Conservation (phyloP, 2,888 invertebrate species). For the Rugalucina vietnamica region DNA sequence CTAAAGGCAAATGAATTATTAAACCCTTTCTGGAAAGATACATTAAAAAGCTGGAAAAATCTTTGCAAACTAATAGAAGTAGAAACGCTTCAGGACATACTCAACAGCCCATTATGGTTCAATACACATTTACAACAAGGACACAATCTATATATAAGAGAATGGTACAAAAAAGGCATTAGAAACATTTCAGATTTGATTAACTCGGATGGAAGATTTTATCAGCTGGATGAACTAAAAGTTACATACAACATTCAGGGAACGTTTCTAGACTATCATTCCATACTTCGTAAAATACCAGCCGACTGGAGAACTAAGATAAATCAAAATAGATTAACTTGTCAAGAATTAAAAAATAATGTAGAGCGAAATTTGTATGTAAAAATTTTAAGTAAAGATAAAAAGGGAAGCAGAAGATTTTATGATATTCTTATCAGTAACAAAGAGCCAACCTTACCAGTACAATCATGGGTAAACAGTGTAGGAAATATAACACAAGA, state of each 20-base stretch:
- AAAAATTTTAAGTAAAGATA: not conserved
- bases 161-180: conserved; percentile 2
- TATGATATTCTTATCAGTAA: no score
- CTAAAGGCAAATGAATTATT: not conserved
- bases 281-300: not conserved
- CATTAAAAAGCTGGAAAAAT: not conserved
- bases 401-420: not conserved
- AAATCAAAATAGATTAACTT: not conserved
- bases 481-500: no score
- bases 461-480: no score
- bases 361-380: not conserved
- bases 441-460: no score
- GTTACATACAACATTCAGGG: not conserved
- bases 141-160: not conserved
- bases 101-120: not conserved
- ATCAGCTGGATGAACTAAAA: not conserved
- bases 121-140: not conserved
- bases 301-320: not conserved
- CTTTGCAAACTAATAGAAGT: not conserved
- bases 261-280: not conserved
- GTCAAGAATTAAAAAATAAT: not conserved
- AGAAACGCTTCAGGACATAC: not conserved
- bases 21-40: not conserved
- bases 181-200: not conserved
- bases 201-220: not conserved